Evolutionary conservation across 2,797 vertebrate species (phyloP).

Genomic region (Euthynnus affinis): DNA sequence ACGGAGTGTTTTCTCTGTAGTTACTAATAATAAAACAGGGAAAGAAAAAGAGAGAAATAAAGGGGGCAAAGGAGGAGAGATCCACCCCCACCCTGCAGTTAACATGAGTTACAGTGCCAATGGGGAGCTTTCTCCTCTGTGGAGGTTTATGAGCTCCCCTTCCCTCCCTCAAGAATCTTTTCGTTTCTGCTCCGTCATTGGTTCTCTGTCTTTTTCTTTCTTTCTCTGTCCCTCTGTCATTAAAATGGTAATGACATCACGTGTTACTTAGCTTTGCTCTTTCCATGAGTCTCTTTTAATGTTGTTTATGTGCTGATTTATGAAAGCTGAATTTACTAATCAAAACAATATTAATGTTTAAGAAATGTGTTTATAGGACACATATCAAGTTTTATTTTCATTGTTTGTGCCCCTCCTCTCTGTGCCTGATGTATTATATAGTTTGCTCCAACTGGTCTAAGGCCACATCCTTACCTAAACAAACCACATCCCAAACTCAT

Average conservation of each 20-base stretch:
- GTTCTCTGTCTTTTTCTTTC: constrained; percentile 46
- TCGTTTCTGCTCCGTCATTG: constrained; percentile 59
- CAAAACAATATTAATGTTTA: constrained; percentile 17
- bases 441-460: constrained; percentile 41
- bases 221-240: constrained; percentile 25
- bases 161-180: constrained; percentile 71
- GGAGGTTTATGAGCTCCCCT: constrained; percentile 71
- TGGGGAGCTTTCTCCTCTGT: constrained; percentile 62
- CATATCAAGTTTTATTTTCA: constrained; percentile 32
- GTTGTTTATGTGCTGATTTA: constrained; percentile 38
- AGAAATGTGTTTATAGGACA: constrained; percentile 12
- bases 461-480: constrained; percentile 54
- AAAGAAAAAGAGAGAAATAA: constrained; percentile 70
- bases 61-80: constrained; percentile 54
- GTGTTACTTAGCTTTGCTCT: constrained; percentile 16
- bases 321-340: constrained; percentile 22
- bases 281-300: background rate
- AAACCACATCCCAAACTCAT: constrained; percentile 59
- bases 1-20: constrained; percentile 87
- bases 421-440: constrained; percentile 28
- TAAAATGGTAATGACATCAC: constrained; percentile 55
- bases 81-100: constrained; percentile 78
- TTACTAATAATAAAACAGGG: constrained; percentile 82
- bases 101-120: constrained; percentile 89
- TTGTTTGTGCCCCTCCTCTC: constrained; percentile 33